Base-by-base conservation (phyloP, 2,113 vertebrate genomes). In the Oryzias curvinotus region DNA sequence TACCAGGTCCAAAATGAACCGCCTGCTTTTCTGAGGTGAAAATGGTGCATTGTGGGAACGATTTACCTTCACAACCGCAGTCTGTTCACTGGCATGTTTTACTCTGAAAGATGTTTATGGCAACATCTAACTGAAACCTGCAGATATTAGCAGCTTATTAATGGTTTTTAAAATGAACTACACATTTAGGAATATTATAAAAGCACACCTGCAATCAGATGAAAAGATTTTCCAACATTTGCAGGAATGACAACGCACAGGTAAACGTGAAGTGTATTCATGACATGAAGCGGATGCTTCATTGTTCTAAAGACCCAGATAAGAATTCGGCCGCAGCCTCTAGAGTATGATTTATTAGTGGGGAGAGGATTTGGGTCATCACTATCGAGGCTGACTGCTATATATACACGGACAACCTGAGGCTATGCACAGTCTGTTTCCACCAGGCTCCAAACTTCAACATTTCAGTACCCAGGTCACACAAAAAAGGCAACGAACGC, bases 311-410 rank as follows among this genome's bases (percentile, higher is more conserved):
- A 90, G 79, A 83, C 87, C 86, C 69, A 84, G 75, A 77, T 80
- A 68, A 41, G 47, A 74, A 82, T 67, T 17, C 43, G 72, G 77
- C 74, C 61, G 63, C 66, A 67, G 81, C 68, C 80, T 79, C 82
- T 52, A 36, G 83, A 73, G 82, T 52, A 52, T 71, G 80, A 55
- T 70, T 71, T 81, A 62, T 82, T 25, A 67, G 69, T 74, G 52
- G 82, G 67, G 62, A 75, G 65, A 75, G 66, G 62, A 90, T 88
- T 79, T 87, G 77, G 87, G 87, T 87, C 88, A 86, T 80, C 70
- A 65, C 75, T 81, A 86, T 88, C 75, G 84, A 90, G 88, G 86
- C 68, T 86, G 81, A 28, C 72, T 66, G 70, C 86, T 86, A 86
- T 81, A 86, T 87, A 82, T 81, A 87, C 5, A 73, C 41, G 23